These are phyloP conservation scores for Tetraneura akinire DNA, from an alignment of 1,140 invertebrate species.

Conservation along the genomic window DNA sequence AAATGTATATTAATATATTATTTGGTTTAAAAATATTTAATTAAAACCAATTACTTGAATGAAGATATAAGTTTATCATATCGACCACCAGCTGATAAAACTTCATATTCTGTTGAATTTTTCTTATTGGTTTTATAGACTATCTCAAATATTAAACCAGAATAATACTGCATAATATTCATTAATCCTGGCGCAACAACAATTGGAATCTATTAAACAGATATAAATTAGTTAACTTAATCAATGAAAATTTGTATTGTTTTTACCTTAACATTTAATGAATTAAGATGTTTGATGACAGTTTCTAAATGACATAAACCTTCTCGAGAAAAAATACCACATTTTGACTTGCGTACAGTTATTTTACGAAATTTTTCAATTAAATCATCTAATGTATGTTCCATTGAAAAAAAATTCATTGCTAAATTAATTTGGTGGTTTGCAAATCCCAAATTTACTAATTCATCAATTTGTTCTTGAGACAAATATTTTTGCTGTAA, in stretches of 20 bases:
- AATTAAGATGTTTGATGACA: constrained; percentile 69
- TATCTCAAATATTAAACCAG: constrained; percentile 74
- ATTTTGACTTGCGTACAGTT: constrained; percentile 35
- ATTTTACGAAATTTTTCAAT: constrained; percentile 44
- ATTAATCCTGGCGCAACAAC: constrained; percentile 67
- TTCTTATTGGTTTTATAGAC: constrained; percentile 67
- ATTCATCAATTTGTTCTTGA: constrained; percentile 39
- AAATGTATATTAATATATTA: neutral
- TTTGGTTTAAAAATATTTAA: constrained; percentile 50
- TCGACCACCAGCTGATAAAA: constrained; percentile 69
- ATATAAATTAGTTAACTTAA: neutral
- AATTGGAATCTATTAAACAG: constrained; percentile 65
- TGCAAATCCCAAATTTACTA: constrained; percentile 31
- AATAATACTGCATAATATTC: constrained; percentile 69
- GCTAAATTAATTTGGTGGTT: constrained; percentile 42
- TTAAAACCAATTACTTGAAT: constrained; percentile 56
- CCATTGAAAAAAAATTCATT: constrained; percentile 45
- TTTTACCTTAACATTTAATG: constrained; percentile 73
- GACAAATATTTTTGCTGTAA: neutral
- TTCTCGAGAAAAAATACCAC: constrained; percentile 56
- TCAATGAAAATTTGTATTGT: neutral
- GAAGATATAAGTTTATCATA: constrained; percentile 62
- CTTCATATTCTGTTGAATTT: constrained; percentile 62
- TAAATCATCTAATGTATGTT: constrained; percentile 10
- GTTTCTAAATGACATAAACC: constrained; percentile 74